Evolutionary conservation across 1,140 invertebrate genomes (phyloP), one percentile per base, ranked within the genome.

Genomic region (Nomia melanderi): DNA sequence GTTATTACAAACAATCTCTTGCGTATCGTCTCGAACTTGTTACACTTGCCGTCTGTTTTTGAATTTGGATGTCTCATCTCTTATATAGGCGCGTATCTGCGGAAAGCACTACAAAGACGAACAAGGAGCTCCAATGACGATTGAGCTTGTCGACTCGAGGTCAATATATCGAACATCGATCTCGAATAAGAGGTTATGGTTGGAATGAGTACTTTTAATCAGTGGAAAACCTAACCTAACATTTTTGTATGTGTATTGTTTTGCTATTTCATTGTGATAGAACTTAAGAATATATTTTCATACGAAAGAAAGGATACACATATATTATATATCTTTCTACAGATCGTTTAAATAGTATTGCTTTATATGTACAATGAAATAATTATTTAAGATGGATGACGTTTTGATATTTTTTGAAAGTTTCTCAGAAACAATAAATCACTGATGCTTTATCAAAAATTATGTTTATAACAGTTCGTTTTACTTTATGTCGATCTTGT

Each of bases 21-120:
- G 36, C 20, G 9, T 59, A 0, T 7, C 20, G 17, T 36, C 2
- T 9, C 59, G 44, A 27, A 20, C 63, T 20, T 33, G 71, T 56
- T 25, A 33, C 23, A 47, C 57, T 69, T 50, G 54, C 5, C 23
- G 2, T 76, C 29, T 29, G 7, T 39, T 57, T 76, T 76, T 33
- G 17, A 39, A 69, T 59, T 76, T 69, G 2, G 59, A 14, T 36
- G n/a, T 1, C 4, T 4, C 33, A 41, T 50, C 65, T 60, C 39
- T 76, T 76, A 69, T 69, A 76, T 76, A 76, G 73, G 6, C 41
- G 36, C 50, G 33, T 41, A 66, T 57, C 62, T 31, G 39, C 29
- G 4, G 39, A 7, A 64, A 44, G 33, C 39, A 23, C 1, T 7
- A 20, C 9, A 36, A 44, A 29, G 27, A 57, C 14, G 4, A n/a